A percentile compares a stretch with the other conserved stretches of the same genome.
These are phyloP conservation scores for Pangasius larnaudii DNA, from an alignment of 2,797 vertebrate genomes.

Conservation along the genomic window DNA sequence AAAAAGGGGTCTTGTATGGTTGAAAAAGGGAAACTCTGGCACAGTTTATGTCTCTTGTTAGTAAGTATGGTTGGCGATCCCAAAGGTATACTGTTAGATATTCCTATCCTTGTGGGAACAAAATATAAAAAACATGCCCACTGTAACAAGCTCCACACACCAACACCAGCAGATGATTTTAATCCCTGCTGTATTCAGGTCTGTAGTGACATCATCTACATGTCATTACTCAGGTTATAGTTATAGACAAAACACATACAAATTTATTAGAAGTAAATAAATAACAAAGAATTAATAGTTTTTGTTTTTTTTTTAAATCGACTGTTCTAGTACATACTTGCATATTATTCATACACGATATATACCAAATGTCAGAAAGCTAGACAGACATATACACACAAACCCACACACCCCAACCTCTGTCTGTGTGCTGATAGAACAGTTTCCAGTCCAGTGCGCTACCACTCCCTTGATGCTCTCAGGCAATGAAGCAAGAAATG, in stretches of 20 bases:
- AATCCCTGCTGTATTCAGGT: neutral
- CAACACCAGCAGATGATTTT: neutral
- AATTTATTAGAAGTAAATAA: neutral
- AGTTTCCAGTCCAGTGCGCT: slow-evolving; percentile 62
- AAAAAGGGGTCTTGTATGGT: neutral
- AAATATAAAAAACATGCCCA: neutral
- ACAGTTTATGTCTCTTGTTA: neutral
- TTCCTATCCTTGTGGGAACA: neutral
- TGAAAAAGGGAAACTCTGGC: neutral
- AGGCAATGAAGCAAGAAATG: slow-evolving; percentile 74
- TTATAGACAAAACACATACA: neutral
- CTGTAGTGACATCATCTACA: neutral
- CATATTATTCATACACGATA: neutral
- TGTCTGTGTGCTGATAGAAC: slow-evolving; percentile 62
- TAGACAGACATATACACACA: slow-evolving; percentile 12
- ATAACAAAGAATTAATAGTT: neutral
- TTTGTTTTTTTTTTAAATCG: no score
- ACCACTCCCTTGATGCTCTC: slow-evolving; percentile 63
- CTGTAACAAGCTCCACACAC: neutral
- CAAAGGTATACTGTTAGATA: neutral
- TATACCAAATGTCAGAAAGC: neutral
- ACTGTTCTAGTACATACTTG: neutral
- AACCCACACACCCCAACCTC: slow-evolving; percentile 8
- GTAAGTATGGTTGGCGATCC: neutral
- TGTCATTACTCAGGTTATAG: neutral